These are phyloP conservation scores for Vanessa atalanta DNA, from an alignment of 1,140 invertebrate species.

Conservation along the genomic window DNA sequence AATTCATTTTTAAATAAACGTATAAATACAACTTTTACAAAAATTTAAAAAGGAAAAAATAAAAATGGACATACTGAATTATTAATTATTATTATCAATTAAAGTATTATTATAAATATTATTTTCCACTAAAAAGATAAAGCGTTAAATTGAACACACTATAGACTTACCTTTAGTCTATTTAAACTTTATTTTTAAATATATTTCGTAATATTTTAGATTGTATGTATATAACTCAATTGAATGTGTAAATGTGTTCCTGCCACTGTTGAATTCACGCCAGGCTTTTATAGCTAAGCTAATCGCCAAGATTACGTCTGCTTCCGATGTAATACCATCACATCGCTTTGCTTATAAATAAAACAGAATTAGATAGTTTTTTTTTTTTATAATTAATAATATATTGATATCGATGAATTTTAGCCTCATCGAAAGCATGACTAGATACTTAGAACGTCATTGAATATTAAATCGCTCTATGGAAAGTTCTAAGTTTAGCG, in stretches of 20 bases:
- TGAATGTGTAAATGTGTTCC: constrained; percentile 46
- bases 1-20: not conserved
- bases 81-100: too few relatives aligned
- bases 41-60: too few relatives aligned
- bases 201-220: not conserved
- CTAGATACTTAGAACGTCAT: constrained; percentile 7
- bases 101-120: too few relatives aligned
- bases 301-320: constrained; percentile 25
- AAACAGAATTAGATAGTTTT: constrained; percentile 20
- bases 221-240: not conserved
- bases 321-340: constrained; percentile 22
- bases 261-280: constrained; percentile 44
- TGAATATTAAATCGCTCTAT: not conserved
- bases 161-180: not conserved
- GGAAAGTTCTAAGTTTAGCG: not conserved
- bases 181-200: not conserved
- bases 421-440: constrained; percentile 21
- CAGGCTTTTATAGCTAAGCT: constrained; percentile 39
- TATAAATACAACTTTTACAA: too few relatives aligned
- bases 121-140: too few relatives aligned
- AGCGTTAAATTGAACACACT: too few relatives aligned
- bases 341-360: constrained; percentile 35
- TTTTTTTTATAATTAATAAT: constrained; percentile 10
- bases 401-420: constrained; percentile 10
- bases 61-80: too few relatives aligned